Base-by-base conservation (phyloP, 92 coral and sea anemone genomes). In the Diadumene lineata region DNA sequence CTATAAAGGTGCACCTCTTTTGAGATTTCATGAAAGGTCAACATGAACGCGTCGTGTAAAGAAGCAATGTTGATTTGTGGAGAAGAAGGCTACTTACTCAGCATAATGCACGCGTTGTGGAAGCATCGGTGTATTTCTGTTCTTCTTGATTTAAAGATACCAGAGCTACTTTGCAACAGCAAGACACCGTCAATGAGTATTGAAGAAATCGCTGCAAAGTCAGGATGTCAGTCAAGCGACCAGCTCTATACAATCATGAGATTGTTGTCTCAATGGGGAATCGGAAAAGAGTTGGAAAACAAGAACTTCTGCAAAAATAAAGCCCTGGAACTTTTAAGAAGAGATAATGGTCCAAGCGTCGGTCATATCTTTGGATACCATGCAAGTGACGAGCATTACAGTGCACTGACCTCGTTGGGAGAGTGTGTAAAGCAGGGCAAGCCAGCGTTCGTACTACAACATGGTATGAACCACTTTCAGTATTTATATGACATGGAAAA, bases 341-440 rank as follows among this genome's bases (percentile, higher is more conserved):
- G 88, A 32, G 83, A 77, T 73, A 62, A 58, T 58, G 88, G 83
- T 23, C 88, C 84, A 19, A 77, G 88, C 69, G 75, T 83, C 25
- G 88, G 88, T 17, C 73, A 78, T 60, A 56, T 72, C 30, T 82
- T 78, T 21, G 64, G 44, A 13, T 83, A 78, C 53, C 70, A 61
- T 24, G 64, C 56, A 43, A 77, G 88, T 33, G 88, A 83, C 43
- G 88, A 83, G 60, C 13, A 76, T 68, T 83, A 77, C 79, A n/a
- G 64, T 50, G 74, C 83, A 27, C 69, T 83, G 88, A 46, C 72
- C 50, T 66, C 72, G 9, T 43, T 82, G 50, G 81, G 81, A 48
- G 70, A 56, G 31, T 80, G 81, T 60, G 66, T 83, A n/a, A 83
- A 71, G 68, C 44, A 27, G 8, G 65, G 65, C 29, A 23, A 60